Evolutionary conservation across 2,888 invertebrate species (phyloP).

Genomic region (Epinotia demarniana): DNA sequence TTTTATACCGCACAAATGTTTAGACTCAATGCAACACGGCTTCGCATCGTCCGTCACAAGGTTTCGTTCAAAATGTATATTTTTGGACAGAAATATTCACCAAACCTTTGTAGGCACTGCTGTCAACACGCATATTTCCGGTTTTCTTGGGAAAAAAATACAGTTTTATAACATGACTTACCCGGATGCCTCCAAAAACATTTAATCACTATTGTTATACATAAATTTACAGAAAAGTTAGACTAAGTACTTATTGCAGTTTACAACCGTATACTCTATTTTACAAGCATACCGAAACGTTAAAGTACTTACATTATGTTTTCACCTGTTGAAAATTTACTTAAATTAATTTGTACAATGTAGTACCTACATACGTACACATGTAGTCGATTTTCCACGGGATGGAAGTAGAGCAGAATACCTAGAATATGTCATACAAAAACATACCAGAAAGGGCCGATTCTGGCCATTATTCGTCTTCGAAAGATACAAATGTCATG

Average conservation of each 20-base stretch:
- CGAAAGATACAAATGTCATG: background rate
- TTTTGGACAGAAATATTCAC: background rate
- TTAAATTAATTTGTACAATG: no score
- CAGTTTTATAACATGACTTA: background rate
- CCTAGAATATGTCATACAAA: no score
- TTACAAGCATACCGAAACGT: no score
- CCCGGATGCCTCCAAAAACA: conserved; percentile 3
- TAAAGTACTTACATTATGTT: no score
- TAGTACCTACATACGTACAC: no score
- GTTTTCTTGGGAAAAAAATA: background rate
- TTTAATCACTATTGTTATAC: background rate
- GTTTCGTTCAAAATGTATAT: background rate
- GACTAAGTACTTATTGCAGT: no score
- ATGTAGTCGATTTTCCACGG: no score
- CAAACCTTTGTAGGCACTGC: background rate
- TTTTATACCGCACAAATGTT: conserved; percentile 8
- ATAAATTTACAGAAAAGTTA: background rate
- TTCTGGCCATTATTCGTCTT: background rate
- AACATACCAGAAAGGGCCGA: no score
- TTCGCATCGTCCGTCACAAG: background rate
- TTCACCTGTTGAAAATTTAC: no score
- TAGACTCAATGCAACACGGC: background rate
- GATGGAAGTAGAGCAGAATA: no score
- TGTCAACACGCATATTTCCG: conserved; percentile 6
- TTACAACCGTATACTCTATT: no score